Evolutionary conservation across 2,888 invertebrate genomes (phyloP), one percentile per base, ranked within the genome.

Genomic region (Prenolepis imparis): DNA sequence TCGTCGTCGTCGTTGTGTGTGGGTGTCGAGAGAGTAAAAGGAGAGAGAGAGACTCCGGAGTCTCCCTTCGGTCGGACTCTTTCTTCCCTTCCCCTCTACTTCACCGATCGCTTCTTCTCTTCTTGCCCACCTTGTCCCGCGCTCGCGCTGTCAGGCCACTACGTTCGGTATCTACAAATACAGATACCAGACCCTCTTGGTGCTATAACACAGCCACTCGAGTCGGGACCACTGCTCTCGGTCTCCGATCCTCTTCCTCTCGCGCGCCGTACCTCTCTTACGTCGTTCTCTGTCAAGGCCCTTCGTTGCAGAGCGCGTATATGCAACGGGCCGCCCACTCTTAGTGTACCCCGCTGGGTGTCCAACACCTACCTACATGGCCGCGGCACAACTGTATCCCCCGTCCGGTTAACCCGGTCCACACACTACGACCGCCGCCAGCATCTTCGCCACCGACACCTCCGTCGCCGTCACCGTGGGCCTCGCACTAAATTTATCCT

Each of bases 321-420:
- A 91, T 87, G 90, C 91, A 91, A 87, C 90, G 91, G 89, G 91
- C 92, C 94, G 93, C 94, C 94, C 93, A 93, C 94, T 93, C 91
- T 91, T 85, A 83, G 86, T 92, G 90, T 92, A 92, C 92, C 94
- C 94, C 92, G 94, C 94, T 94, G 94, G 93, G 93, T 94, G 93
- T 94, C 94, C 94, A 91, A 94, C 94, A 94, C 94, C 94, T 94
- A 94, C 94, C 94, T 92, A 93, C 93, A 92, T 90, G 89, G 89
- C 91, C 89, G 90, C 90, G 91, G 89, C 91, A 92, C 92, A 90
- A 92, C 92, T 88, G 91, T 91, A 90, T 89, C 84, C 8, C 8
- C 52, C 81, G 88, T 85, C 83, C 87, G 85, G 83, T 88, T 91
- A 90, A 90, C 90, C 90, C 89, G 88, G 88, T 88, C 90, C 89